These are phyloP conservation scores for Hydrochoerus hydrochaeris DNA, from an alignment of 2,113 vertebrate genomes.

Conservation along the genomic window DNA sequence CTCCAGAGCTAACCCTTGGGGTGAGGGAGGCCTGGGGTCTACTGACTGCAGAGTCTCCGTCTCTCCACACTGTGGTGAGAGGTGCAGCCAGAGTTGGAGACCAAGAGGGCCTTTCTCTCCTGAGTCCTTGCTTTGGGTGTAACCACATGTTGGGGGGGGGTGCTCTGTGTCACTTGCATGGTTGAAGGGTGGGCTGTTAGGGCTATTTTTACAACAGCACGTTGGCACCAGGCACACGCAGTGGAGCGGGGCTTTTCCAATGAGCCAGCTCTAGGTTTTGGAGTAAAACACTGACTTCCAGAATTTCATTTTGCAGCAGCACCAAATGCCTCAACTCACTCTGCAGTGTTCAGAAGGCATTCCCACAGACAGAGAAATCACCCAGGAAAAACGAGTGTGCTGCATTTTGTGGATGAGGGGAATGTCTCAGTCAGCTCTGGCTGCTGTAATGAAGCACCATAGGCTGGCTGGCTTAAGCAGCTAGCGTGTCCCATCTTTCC, in stretches of 20 bases:
- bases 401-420: not conserved
- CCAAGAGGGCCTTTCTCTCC: not conserved
- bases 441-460: not conserved
- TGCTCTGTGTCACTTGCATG: not conserved
- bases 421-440: not conserved
- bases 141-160: not conserved
- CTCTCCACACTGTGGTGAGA: rapidly evolving
- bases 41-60: not conserved
- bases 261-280: not conserved
- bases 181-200: not conserved
- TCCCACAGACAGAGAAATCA: no score
- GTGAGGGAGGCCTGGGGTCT: not conserved
- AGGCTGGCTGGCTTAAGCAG: not conserved
- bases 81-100: not conserved
- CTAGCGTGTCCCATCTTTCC: not conserved
- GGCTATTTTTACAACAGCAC: not conserved
- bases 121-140: not conserved
- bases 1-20: no score
- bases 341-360: not conserved
- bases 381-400: not conserved
- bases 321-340: not conserved
- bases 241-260: not conserved
- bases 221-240: not conserved
- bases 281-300: not conserved
- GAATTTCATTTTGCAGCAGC: not conserved